Percentiles rank a stretch among this genome's conserved stretches.
Evolutionary conservation across 2,888 invertebrate species (phyloP).

Genomic region (Apodemia mormo): DNA sequence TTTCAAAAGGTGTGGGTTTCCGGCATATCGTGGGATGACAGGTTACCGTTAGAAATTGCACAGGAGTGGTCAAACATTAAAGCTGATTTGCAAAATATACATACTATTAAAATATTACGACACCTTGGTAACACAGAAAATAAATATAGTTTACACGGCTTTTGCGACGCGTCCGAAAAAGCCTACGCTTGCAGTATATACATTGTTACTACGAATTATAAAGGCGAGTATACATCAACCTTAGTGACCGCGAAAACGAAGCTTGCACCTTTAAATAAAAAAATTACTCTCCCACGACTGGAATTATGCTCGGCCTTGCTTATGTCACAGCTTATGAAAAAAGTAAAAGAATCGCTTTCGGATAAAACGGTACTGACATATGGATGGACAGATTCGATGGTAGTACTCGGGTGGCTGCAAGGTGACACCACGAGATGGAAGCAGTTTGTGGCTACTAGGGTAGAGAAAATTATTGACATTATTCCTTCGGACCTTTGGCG

Average conservation of each 20-base stretch:
- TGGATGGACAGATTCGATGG: constrained; percentile 24
- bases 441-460: too few species aligned
- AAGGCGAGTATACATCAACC: constrained; percentile 11
- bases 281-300: constrained; percentile 22
- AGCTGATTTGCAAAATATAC: constrained; percentile 21
- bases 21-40: constrained; percentile 12
- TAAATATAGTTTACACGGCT: constrained; percentile 1
- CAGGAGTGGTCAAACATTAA: too few species aligned
- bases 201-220: background rate
- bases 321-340: constrained; percentile 22
- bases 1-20: constrained; percentile 28
- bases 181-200: background rate
- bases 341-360: background rate
- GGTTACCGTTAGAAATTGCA: background rate
- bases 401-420: too few species aligned
- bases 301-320: constrained; percentile 17
- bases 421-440: too few species aligned
- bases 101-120: constrained; percentile 17
- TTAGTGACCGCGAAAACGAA: constrained; percentile 24
- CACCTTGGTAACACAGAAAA: constrained; percentile 13
- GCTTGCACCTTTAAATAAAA: constrained; percentile 23
- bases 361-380: constrained; percentile 7
- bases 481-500: background rate
- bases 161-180: constrained; percentile 8
- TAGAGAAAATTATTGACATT: too few species aligned